Evolutionary conservation across 2,888 invertebrate genomes (phyloP).

Genomic region (Sclerodermus sp.): DNA sequence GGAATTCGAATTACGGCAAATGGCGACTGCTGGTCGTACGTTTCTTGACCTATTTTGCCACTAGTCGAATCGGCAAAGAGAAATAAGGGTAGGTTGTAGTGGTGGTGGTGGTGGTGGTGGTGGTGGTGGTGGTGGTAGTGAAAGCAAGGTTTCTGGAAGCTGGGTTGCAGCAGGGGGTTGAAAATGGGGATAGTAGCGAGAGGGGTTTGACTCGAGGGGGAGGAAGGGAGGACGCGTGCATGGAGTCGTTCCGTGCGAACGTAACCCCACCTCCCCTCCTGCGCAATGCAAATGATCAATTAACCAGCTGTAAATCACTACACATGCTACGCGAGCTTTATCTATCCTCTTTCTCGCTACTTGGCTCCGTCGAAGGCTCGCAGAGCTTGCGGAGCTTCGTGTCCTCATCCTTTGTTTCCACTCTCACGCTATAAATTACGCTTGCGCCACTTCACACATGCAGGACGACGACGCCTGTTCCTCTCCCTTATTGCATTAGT

Average conservation of each 20-base stretch:
- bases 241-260: neutral
- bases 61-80: neutral
- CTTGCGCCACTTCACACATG: neutral
- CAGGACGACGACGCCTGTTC: slow-evolving; percentile 7
- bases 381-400: slow-evolving; percentile 17
- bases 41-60: neutral
- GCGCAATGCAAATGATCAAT: slow-evolving; percentile 56
- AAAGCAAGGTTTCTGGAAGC: neutral
- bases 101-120: neutral
- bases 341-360: slow-evolving; percentile 22
- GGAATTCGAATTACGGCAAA: neutral
- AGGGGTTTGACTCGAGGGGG: too few relatives aligned
- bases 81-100: neutral
- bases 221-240: neutral
- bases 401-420: slow-evolving; percentile 21
- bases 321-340: slow-evolving; percentile 32
- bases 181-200: too few relatives aligned
- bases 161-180: too few relatives aligned
- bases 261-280: slow-evolving; percentile 9
- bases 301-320: slow-evolving; percentile 50
- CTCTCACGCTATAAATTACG: slow-evolving; percentile 1
- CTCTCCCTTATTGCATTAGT: slow-evolving; percentile 4
- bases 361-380: slow-evolving; percentile 19
- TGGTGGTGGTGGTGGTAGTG: slow-evolving; percentile 4
- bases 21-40: neutral